These are phyloP conservation scores for Willisornis vidua DNA, from an alignment of 2,113 vertebrate species.

Conservation along the genomic window DNA sequence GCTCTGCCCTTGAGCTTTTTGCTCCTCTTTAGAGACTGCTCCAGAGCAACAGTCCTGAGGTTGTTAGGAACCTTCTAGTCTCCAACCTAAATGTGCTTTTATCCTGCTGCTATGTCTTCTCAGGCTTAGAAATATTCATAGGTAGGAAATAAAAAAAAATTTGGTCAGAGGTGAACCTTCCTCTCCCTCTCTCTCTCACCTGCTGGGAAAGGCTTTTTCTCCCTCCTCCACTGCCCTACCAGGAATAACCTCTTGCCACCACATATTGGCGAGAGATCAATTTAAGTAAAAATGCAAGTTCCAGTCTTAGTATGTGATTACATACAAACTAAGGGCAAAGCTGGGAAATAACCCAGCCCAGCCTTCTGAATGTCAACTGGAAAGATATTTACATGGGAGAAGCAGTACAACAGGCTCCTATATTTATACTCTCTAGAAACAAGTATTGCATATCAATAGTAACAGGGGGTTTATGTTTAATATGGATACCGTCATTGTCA, in stretches of 20 bases:
- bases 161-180: background rate
- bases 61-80: background rate
- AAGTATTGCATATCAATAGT: background rate
- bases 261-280: background rate
- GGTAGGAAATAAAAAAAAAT: background rate
- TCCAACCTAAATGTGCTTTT: background rate
- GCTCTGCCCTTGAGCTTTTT: background rate
- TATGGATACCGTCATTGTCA: background rate
- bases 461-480: background rate
- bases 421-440: background rate
- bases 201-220: background rate
- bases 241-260: background rate
- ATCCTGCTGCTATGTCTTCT: background rate
- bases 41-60: background rate
- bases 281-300: background rate
- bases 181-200: background rate
- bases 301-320: background rate
- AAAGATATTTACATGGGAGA: background rate
- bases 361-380: rapidly evolving
- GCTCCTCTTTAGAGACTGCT: background rate
- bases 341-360: background rate
- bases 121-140: background rate
- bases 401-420: background rate
- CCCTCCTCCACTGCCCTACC: background rate
- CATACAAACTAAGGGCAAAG: background rate